Evolutionary conservation across 1,140 invertebrate species (phyloP).

Genomic region (Palaemon carinicauda): DNA sequence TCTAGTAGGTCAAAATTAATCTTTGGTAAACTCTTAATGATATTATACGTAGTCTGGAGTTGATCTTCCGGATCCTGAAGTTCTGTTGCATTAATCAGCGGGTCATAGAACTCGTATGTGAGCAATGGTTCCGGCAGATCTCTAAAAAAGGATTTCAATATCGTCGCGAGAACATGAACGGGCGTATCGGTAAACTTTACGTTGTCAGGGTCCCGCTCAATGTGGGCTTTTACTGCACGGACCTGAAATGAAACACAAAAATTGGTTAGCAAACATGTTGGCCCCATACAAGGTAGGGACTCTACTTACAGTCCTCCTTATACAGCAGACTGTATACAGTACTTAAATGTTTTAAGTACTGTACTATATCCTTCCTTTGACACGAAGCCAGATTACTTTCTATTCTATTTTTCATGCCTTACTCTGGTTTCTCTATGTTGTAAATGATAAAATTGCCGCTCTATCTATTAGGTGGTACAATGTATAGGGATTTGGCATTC

Average conservation of each 20-base stretch:
- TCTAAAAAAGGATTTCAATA: slow-evolving; percentile 90
- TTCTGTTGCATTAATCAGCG: slow-evolving; percentile 87
- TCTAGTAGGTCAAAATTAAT: slow-evolving; percentile 92
- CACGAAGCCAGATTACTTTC: too few species aligned
- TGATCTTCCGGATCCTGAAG: slow-evolving; percentile 83
- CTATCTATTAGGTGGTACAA: too few species aligned
- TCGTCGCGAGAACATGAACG: slow-evolving; percentile 88
- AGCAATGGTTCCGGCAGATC: slow-evolving; percentile 93
- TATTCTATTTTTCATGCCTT: too few species aligned
- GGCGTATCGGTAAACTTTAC: slow-evolving; percentile 70
- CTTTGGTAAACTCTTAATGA: slow-evolving; percentile 88
- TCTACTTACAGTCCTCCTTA: too few species aligned
- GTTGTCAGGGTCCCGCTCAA: slow-evolving; percentile 77
- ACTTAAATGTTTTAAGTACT: too few species aligned
- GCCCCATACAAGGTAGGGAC: too few species aligned
- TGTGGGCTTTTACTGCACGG: slow-evolving; percentile 75
- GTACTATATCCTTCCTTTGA: too few species aligned
- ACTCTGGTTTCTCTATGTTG: too few species aligned
- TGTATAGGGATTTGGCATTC: too few species aligned
- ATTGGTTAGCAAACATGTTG: not conserved
- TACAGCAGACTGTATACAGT: too few species aligned
- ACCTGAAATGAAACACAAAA: slow-evolving; percentile 72
- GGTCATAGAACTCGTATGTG: slow-evolving; percentile 93
- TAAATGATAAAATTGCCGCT: too few species aligned
- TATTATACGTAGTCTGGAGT: slow-evolving; percentile 83